Base-by-base conservation (phyloP, 92 coral and sea anemone species). In the Palythoa grandiflora region DNA sequence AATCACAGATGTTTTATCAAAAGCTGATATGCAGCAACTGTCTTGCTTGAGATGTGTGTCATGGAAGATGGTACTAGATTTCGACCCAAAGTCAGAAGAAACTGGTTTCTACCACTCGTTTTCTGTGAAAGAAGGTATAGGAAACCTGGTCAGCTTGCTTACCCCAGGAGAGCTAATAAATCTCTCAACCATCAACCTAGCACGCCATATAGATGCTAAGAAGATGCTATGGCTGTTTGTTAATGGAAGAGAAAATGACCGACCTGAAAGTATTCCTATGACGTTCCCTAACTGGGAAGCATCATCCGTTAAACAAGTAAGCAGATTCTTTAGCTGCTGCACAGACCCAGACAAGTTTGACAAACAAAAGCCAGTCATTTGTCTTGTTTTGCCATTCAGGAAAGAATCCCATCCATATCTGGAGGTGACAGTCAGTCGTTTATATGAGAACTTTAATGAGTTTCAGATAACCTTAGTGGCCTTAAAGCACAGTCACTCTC, bases 31-130 rank as follows among this genome's bases (percentile, higher is more conserved):
- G 8, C 83, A 88, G 38, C 84, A 89, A 54, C 90, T 91, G 72
- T 92, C 96, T 39, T 73, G 48, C 63, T 84, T 96, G 60, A 88
- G 96, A 89, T 89, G 87, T 83, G 92, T 96, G 20, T 88, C 98
- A 1, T 96, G 98, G 98, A 94, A 94, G 89, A 89, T 96, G 91
- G 98, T 96, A 8, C 87, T 96, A 40, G 98, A 96, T 66, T 94
- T 94, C 55, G 92, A 96, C 75, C 96, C 94, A 4, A 84, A 85
- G 83, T 96, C 97, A 1, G 98, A 96, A 71, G 97, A 94, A 47
- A 90, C 88, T 39, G 98, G 98, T 4, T 60, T 94, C 51, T 96
- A 96, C 76, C 81, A 90, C 6, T 89, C 87, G 0, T 94, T 94
- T 78, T 86, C 89, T 2, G 79, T 77, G 10, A 83, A 93, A 38